Conservation (phyloP, 2,888 invertebrate species). For the Aphidoletes aphidimyza region DNA sequence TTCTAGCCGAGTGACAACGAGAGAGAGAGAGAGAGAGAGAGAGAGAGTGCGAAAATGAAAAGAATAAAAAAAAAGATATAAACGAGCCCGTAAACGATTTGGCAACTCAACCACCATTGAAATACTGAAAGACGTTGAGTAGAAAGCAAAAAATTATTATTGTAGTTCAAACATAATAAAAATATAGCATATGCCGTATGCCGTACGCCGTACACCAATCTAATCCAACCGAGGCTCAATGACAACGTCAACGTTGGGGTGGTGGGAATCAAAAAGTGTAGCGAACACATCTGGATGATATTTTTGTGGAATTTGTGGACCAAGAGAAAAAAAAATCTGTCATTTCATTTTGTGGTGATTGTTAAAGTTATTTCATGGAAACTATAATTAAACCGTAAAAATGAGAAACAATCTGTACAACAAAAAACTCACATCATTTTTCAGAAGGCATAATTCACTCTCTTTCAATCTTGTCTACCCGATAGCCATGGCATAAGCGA, state of each 20-base stretch:
- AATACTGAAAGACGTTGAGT: background rate
- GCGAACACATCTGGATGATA: too few species aligned
- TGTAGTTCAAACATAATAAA: background rate
- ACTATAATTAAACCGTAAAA: conserved; percentile 25
- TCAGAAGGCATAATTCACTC: background rate
- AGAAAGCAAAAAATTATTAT: background rate
- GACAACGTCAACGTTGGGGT: background rate
- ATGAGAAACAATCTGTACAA: background rate
- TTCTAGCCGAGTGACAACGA: too few species aligned
- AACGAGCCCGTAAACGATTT: background rate
- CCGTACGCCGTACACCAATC: too few species aligned
- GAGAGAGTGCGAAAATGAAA: background rate
- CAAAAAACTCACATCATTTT: background rate
- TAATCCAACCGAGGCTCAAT: background rate
- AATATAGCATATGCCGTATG: background rate
- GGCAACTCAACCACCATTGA: conserved; percentile 7
- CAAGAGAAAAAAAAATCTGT: too few species aligned
- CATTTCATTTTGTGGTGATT: too few species aligned
- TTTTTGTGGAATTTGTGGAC: background rate
- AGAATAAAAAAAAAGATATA: background rate
- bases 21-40: too few species aligned
- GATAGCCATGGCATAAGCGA: background rate
- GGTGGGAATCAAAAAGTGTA: background rate
- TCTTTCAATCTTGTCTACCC: background rate
- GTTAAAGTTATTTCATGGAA: too few species aligned